Conservation (phyloP, 2,113 vertebrate species). For the Alectura lathami region DNA sequence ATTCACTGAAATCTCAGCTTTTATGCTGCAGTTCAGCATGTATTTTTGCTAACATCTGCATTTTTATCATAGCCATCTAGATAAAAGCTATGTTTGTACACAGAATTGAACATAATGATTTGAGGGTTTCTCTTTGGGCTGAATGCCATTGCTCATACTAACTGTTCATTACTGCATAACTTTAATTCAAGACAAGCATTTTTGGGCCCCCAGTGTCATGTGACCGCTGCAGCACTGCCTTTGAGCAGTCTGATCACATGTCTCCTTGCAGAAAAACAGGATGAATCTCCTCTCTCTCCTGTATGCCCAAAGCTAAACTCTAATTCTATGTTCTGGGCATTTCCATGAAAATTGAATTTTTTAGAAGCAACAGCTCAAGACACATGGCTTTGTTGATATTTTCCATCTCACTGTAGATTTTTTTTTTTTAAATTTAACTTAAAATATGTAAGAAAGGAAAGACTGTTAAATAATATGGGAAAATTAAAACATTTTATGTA, state of each 20-base stretch:
- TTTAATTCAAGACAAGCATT: not conserved
- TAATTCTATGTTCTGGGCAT: not conserved
- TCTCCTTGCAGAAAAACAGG: not conserved
- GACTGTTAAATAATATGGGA: too few relatives aligned
- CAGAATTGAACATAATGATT: not conserved
- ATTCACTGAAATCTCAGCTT: not conserved
- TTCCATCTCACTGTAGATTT: not conserved
- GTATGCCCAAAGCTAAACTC: not conserved
- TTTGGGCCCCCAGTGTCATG: not conserved
- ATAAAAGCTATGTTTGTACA: not conserved
- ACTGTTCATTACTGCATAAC: not conserved
- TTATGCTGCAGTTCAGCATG: not conserved
- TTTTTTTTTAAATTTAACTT: not conserved
- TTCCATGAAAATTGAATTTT: not conserved
- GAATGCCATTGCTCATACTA: not conserved
- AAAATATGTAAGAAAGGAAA: not conserved
- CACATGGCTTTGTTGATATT: rapidly evolving
- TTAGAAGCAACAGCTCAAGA: not conserved
- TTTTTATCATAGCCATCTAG: not conserved
- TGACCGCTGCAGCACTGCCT: not conserved
- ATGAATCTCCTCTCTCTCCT: not conserved
- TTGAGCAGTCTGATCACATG: not conserved
- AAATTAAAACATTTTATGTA: not conserved
- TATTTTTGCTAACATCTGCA: not conserved
- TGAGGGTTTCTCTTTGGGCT: not conserved